Evolutionary conservation across 64 coral and sea anemone species (phyloP).

Genomic region (Montipora efflorescens): DNA sequence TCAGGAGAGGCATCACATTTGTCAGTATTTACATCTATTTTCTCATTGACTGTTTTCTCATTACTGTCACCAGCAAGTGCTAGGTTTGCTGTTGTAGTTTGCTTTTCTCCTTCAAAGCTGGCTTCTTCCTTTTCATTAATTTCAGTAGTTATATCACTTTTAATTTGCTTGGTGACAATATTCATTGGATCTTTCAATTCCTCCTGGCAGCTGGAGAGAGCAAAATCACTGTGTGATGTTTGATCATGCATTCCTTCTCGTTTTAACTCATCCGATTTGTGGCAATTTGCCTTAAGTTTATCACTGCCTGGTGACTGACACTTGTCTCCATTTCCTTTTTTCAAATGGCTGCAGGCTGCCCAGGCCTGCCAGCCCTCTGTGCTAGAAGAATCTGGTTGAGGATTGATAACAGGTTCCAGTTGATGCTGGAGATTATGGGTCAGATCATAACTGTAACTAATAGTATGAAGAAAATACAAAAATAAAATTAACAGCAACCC

Average conservation of each 20-base stretch:
- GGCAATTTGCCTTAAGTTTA: background rate
- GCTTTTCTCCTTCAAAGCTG: background rate
- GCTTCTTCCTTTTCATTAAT: background rate
- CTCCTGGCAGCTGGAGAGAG: background rate
- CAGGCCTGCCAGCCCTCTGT: constrained; percentile 25
- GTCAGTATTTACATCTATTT: background rate
- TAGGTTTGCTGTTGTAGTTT: background rate
- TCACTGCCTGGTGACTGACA: background rate
- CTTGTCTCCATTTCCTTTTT: background rate
- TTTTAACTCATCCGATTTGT: background rate
- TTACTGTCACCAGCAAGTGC: background rate
- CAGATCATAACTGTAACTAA: constrained; percentile 93
- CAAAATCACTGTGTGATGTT: background rate
- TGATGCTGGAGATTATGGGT: constrained; percentile 89
- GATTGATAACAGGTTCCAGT: constrained; percentile 62
- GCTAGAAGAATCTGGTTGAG: background rate
- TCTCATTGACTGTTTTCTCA: background rate
- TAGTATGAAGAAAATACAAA: background rate
- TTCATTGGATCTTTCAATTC: background rate
- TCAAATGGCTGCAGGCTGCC: constrained; percentile 29
- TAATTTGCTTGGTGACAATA: background rate
- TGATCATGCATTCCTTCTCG: constrained; percentile 8
- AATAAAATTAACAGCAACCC: background rate
- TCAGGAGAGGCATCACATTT: background rate
- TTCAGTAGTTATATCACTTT: background rate